Evolutionary conservation across 2,888 invertebrate genomes (phyloP).

Genomic region (Tipula unca): DNA sequence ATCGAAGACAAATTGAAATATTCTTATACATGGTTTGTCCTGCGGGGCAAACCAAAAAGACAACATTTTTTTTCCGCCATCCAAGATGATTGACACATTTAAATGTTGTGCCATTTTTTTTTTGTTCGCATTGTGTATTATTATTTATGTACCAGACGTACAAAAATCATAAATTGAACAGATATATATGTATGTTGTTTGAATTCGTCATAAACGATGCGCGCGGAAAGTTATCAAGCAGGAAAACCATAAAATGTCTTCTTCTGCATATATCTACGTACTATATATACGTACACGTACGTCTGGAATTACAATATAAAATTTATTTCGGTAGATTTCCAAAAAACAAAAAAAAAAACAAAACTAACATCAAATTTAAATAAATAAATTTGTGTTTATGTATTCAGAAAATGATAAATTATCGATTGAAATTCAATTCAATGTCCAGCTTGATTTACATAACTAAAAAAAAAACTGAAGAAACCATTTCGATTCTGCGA

Average conservation of each 20-base stretch:
- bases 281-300: not conserved
- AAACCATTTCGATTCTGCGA: not conserved
- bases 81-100: not conserved
- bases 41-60: not conserved
- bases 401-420: not conserved
- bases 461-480: not conserved
- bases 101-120: not conserved
- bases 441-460: not conserved
- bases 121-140: not conserved
- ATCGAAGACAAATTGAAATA: not conserved
- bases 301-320: not conserved
- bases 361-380: not conserved
- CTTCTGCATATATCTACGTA: not conserved
- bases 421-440: conserved; percentile 8
- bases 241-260: not conserved
- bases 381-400: not conserved
- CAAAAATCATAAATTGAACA: not conserved
- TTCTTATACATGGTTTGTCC: not conserved
- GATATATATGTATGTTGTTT: not conserved
- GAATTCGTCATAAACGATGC: not conserved
- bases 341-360: no score
- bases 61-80: not conserved
- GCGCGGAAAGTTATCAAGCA: not conserved
- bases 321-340: not conserved
- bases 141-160: not conserved